A percentile compares a stretch with the other conserved stretches of the same genome.
These are phyloP conservation scores for Synanthedon myopaeformis DNA, from an alignment of 2,888 invertebrate species.

Conservation along the genomic window DNA sequence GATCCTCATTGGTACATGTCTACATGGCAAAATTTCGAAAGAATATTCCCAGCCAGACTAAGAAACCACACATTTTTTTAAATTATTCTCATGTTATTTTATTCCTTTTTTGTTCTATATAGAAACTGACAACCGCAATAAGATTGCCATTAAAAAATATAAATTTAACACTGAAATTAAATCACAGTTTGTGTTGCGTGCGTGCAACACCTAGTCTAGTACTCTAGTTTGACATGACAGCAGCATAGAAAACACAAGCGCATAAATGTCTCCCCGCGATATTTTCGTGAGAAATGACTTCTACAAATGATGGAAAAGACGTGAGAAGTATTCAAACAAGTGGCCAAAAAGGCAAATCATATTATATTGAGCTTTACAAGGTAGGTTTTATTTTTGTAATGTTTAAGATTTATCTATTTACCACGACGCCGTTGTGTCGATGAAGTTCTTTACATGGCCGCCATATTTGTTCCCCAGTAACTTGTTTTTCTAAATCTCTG, in stretches of 20 bases:
- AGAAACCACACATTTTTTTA: too few relatives aligned
- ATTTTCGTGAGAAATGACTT: constrained; percentile 71
- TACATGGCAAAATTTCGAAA: too few relatives aligned
- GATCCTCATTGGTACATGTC: too few relatives aligned
- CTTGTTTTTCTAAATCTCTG: constrained; percentile 57
- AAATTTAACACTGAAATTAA: too few relatives aligned
- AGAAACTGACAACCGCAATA: too few relatives aligned
- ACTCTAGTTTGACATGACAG: constrained; percentile 41
- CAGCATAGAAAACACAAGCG: constrained; percentile 68
- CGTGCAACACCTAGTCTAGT: too few relatives aligned
- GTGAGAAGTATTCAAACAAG: constrained; percentile 63
- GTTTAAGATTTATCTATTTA: constrained; percentile 18
- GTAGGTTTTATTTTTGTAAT: constrained; percentile 45
- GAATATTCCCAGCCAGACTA: too few relatives aligned
- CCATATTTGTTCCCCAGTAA: constrained; percentile 61
- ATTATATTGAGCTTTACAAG: constrained; percentile 65
- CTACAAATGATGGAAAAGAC: constrained; percentile 69
- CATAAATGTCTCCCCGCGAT: constrained; percentile 70
- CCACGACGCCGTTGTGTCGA: constrained; percentile 56
- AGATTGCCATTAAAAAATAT: too few relatives aligned
- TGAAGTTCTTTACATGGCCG: constrained; percentile 56
- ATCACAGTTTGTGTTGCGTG: too few relatives aligned
- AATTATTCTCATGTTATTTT: too few relatives aligned
- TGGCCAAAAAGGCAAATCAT: constrained; percentile 59
- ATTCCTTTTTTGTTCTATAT: too few relatives aligned